Evolutionary conservation across 2,113 vertebrate species (phyloP).

Genomic region (Solea solea): DNA sequence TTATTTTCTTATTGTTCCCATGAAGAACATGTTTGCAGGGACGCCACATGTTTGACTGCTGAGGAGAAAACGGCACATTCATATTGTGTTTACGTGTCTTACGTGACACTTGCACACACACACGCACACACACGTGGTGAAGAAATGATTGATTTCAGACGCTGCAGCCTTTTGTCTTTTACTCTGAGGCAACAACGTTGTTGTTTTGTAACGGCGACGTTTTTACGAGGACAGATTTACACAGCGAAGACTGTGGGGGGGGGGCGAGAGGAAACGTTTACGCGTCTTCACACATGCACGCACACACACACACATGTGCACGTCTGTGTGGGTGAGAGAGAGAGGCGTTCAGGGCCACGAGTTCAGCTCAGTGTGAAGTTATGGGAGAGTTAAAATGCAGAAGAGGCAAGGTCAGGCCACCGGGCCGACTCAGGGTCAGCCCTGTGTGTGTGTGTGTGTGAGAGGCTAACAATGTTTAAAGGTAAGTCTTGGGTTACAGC

Average conservation of each 20-base stretch:
- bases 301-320: not conserved
- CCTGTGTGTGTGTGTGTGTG: not conserved
- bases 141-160: not conserved
- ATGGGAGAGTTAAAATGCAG: slow-evolving; percentile 61
- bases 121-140: no score
- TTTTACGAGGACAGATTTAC: slow-evolving; percentile 34
- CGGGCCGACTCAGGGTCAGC: slow-evolving; percentile 28
- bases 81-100: no score
- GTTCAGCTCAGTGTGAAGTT: slow-evolving; percentile 72
- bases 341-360: slow-evolving; percentile 19
- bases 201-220: slow-evolving; percentile 38
- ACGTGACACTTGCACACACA: no score
- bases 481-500: slow-evolving; percentile 67
- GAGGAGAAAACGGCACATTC: no score
- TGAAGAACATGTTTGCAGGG: no score
- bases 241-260: not conserved
- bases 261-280: slow-evolving; percentile 19
- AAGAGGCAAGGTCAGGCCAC: slow-evolving; percentile 60
- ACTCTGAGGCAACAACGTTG: not conserved
- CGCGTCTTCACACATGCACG: not conserved
- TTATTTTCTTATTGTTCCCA: no score
- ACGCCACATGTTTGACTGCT: no score
- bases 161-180: not conserved
- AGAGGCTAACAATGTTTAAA: slow-evolving; percentile 58
- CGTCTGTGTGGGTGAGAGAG: slow-evolving; percentile 16